Percentiles rank a stretch among this genome's conserved stretches.
phyloP scores from a whole-genome alignment of 2,888 invertebrate genomes.

The Argyra leucocephala region DNA sequence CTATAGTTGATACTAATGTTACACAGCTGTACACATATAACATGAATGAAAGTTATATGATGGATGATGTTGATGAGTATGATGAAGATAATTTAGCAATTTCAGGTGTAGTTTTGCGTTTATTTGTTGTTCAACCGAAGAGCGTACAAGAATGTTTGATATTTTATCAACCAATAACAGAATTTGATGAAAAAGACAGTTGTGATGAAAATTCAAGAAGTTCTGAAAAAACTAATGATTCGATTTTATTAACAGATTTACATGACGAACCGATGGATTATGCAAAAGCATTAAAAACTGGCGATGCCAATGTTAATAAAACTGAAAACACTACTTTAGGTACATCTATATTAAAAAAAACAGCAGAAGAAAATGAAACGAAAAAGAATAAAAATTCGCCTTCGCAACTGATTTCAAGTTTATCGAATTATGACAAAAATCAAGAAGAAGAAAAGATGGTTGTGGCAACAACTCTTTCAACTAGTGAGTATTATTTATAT shows the following conservation, averaged over 20 bases:
- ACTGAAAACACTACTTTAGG: conserved; percentile 23
- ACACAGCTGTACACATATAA: conserved; percentile 44
- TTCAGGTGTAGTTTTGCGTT: conserved; percentile 47
- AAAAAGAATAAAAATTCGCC: background rate
- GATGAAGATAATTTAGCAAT: conserved; percentile 50
- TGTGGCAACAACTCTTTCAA: conserved; percentile 29
- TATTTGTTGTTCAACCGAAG: conserved; percentile 79
- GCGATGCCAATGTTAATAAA: conserved; percentile 19
- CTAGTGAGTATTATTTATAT: conserved; percentile 28
- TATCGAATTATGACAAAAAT: background rate
- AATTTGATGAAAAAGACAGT: conserved; percentile 10
- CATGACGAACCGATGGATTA: conserved; percentile 27
- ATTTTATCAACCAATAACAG: conserved; percentile 48
- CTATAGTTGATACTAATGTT: conserved; percentile 68
- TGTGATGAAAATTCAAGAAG: conserved; percentile 23
- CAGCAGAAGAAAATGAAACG: background rate
- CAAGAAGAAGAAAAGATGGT: background rate
- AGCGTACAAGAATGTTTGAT: conserved; percentile 78
- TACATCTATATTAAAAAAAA: background rate
- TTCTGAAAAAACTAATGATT: conserved; percentile 20
- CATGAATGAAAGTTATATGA: conserved; percentile 40
- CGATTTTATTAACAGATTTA: conserved; percentile 17
- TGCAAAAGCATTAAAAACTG: background rate
- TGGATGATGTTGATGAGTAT: conserved; percentile 52
- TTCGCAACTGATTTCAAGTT: background rate